phyloP scores from a whole-genome alignment of 2,113 vertebrate genomes.

The Mobula birostris region DNA sequence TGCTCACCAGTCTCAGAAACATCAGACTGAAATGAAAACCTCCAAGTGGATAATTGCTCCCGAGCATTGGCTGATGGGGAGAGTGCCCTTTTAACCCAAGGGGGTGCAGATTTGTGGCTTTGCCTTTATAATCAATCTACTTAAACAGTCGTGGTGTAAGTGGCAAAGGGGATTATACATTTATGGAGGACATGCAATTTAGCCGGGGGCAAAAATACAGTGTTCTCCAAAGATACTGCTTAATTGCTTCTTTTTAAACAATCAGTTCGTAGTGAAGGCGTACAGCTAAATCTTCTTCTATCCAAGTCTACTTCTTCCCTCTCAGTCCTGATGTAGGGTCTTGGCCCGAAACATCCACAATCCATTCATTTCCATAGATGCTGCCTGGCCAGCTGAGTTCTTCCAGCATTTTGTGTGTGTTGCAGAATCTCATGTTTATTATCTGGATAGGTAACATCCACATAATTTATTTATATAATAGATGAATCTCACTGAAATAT shows the following conservation, averaged over 20 bases:
- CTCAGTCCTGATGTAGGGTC: too few relatives aligned
- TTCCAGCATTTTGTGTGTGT: too few relatives aligned
- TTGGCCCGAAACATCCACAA: too few relatives aligned
- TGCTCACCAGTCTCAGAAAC: neutral
- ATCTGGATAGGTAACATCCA: neutral
- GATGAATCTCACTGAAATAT: neutral
- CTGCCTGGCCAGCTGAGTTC: too few relatives aligned
- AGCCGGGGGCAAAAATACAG: neutral
- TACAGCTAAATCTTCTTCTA: neutral
- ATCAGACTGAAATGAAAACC: neutral
- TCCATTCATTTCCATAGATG: too few relatives aligned
- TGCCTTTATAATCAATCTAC: neutral
- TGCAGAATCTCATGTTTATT: neutral
- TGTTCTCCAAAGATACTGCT: neutral
- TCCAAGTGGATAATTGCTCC: neutral
- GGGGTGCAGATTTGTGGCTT: neutral
- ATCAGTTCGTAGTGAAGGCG: neutral
- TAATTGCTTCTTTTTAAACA: constrained; percentile 15
- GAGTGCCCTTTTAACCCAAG: neutral
- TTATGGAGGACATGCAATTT: neutral
- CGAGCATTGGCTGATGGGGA: neutral
- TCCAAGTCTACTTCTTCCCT: neutral
- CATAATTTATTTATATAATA: neutral
- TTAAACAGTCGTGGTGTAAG: neutral
- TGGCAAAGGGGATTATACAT: neutral